Evolutionary conservation across 2,888 invertebrate genomes (phyloP).

Genomic region (Dascillus cervinus): DNA sequence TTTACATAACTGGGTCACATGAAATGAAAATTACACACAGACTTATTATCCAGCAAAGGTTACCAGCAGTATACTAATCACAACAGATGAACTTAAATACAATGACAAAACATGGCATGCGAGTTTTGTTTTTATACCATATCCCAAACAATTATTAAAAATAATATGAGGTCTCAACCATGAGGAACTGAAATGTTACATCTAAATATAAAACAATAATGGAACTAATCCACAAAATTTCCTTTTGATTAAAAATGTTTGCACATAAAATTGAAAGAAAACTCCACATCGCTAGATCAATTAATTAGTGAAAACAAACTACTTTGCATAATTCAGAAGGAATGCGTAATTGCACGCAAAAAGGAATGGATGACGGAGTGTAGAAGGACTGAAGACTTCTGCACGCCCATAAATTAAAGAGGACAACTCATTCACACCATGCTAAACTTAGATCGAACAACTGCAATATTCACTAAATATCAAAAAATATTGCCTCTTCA

Average conservation of each 20-base stretch:
- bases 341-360: conserved; percentile 22
- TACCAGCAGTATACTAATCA: too few species aligned
- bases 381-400: conserved; percentile 42
- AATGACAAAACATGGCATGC: conserved; percentile 1
- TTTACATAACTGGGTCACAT: too few species aligned
- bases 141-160: not conserved
- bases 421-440: conserved; percentile 32
- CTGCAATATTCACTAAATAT: conserved; percentile 9
- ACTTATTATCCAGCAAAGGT: too few species aligned
- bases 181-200: not conserved
- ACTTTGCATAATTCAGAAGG: conserved; percentile 14
- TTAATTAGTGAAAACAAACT: not conserved
- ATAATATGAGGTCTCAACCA: not conserved
- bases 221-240: too few species aligned
- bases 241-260: not conserved
- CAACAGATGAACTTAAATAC: conserved; percentile 3
- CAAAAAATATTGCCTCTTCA: conserved; percentile 7
- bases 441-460: conserved; percentile 1
- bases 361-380: conserved; percentile 41
- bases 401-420: conserved; percentile 32
- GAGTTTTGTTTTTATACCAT: not conserved
- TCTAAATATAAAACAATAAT: not conserved
- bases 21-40: too few species aligned
- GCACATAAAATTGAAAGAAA: not conserved
- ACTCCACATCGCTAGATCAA: not conserved